A percentile compares a stretch with the other conserved stretches of the same genome.
These are phyloP conservation scores for Sphyrna mokarran DNA, from an alignment of 2,113 vertebrate species.

Conservation along the genomic window DNA sequence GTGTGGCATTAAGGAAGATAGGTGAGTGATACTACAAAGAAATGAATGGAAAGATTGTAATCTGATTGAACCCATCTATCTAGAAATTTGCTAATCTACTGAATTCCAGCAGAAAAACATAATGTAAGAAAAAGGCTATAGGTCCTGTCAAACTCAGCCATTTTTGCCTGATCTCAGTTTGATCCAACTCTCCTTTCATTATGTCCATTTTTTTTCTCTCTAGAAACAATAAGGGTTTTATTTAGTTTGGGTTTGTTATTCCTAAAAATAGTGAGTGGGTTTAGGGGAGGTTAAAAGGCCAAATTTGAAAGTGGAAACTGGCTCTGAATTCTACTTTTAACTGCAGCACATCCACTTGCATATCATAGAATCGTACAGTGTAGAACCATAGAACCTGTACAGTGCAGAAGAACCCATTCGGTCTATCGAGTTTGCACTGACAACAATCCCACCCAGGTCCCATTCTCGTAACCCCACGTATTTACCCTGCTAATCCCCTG, in stretches of 20 bases:
- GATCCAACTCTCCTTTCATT: not conserved
- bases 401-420: too few relatives aligned
- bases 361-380: too few relatives aligned
- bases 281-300: not conserved
- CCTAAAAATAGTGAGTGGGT: not conserved
- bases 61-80: not conserved
- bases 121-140: not conserved
- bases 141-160: not conserved
- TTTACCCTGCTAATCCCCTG: too few relatives aligned
- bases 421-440: too few relatives aligned
- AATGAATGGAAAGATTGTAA: not conserved
- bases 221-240: not conserved
- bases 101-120: not conserved
- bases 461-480: too few relatives aligned
- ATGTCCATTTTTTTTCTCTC: not conserved
- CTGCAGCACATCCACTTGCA: not conserved
- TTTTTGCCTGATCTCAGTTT: conserved; percentile 3
- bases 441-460: too few relatives aligned
- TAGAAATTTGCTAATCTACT: not conserved
- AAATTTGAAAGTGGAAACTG: not conserved
- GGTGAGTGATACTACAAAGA: conserved; percentile 49
- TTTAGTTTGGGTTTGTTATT: not conserved
- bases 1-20: conserved; percentile 73
- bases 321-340: not conserved
- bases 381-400: too few relatives aligned